Evolutionary conservation across 2,113 vertebrate species (phyloP).

Genomic region (Notarius quadriscutis): DNA sequence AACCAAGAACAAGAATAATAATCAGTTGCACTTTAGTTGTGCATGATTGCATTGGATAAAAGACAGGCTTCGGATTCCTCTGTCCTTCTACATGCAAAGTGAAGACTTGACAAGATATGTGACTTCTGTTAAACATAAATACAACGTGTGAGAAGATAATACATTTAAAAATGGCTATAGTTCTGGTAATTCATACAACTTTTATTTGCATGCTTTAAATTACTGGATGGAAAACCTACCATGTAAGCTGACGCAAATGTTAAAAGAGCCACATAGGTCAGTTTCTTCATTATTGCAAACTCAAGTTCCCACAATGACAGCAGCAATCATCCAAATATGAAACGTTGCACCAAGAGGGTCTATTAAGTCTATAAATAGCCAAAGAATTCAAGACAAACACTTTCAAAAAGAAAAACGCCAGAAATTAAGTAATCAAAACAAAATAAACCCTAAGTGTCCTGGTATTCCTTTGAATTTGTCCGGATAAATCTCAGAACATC

Average conservation of each 20-base stretch:
- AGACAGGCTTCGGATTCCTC: background rate
- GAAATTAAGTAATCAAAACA: background rate
- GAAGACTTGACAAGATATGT: background rate
- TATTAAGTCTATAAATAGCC: background rate
- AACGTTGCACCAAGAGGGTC: background rate
- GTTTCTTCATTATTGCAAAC: constrained; percentile 14
- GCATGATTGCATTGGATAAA: no score
- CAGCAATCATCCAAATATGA: background rate
- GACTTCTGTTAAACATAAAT: background rate
- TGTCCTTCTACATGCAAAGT: background rate
- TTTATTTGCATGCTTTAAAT: background rate
- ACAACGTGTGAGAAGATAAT: background rate
- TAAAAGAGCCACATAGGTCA: constrained; percentile 12
- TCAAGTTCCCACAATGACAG: background rate
- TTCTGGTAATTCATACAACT: background rate
- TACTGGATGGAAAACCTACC: constrained; percentile 13
- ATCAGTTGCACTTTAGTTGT: background rate
- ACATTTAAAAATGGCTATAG: background rate
- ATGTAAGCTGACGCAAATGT: constrained; percentile 18
- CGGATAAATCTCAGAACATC: background rate
- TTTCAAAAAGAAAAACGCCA: background rate
- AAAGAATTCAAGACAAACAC: background rate
- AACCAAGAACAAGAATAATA: background rate
- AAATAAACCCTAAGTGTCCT: background rate
- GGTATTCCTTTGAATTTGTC: constrained; percentile 18